Percentiles rank a stretch among this genome's conserved stretches.
These are phyloP conservation scores for Hecatera dysodea DNA, from an alignment of 2,888 invertebrate species.

Conservation along the genomic window DNA sequence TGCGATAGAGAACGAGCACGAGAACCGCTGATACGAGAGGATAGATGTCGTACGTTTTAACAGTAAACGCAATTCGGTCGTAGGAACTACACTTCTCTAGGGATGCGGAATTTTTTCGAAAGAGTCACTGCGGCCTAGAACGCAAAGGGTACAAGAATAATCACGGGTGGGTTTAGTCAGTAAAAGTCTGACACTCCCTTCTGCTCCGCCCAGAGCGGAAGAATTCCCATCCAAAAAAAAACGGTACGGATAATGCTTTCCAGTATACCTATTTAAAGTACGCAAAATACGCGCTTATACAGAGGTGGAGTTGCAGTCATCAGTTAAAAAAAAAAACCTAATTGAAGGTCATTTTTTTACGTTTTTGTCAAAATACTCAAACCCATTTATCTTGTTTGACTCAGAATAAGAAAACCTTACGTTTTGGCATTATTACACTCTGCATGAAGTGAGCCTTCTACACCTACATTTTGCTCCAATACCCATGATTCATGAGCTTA, in stretches of 20 bases:
- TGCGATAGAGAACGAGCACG: background rate
- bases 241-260: background rate
- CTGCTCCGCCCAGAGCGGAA: too few species aligned
- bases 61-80: background rate
- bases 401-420: background rate
- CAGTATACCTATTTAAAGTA: background rate
- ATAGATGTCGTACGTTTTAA: background rate
- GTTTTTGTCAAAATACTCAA: background rate
- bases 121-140: too few species aligned
- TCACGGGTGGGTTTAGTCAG: too few species aligned
- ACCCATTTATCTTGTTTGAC: too few species aligned
- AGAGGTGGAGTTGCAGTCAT: too few species aligned
- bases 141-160: too few species aligned
- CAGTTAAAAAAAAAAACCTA: too few species aligned
- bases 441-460: conserved; percentile 45
- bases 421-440: background rate
- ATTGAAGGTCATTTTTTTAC: too few species aligned
- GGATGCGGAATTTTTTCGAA: too few species aligned
- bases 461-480: conserved; percentile 58
- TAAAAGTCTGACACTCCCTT: too few species aligned
- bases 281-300: background rate
- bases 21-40: background rate
- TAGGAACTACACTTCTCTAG: background rate
- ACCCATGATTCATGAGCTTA: conserved; percentile 83
- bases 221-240: too few species aligned